These are phyloP conservation scores for Alloscopus bannaensis DNA, from an alignment of 2,888 invertebrate species.

Conservation along the genomic window DNA sequence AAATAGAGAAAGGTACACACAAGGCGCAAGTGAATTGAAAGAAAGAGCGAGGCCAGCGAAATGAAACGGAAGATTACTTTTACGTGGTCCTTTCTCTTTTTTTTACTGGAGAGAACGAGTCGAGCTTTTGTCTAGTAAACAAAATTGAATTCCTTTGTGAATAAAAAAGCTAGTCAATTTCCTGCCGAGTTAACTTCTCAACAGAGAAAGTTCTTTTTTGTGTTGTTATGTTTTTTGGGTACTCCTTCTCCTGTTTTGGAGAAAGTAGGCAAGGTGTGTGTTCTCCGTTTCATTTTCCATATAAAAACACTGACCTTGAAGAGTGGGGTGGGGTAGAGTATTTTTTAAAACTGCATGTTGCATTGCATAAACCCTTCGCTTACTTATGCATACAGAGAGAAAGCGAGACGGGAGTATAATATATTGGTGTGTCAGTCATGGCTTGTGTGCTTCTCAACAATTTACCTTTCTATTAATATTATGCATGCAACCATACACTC, in stretches of 20 bases:
- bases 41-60: slow-evolving; percentile 35
- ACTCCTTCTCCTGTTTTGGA: not conserved
- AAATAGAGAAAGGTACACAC: not conserved
- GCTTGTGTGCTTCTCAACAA: not conserved
- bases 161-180: slow-evolving; percentile 45
- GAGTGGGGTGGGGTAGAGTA: slow-evolving; percentile 17
- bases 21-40: not conserved
- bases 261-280: not conserved
- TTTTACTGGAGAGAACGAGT: not conserved
- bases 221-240: not conserved
- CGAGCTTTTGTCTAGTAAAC: slow-evolving; percentile 24
- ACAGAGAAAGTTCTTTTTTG: slow-evolving; percentile 12
- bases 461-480: not conserved
- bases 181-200: slow-evolving; percentile 42
- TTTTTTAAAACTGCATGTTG: slow-evolving; percentile 52
- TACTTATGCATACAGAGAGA: too few species aligned
- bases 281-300: not conserved
- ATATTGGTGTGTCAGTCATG: slow-evolving; percentile 33
- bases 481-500: not conserved
- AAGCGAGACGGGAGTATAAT: slow-evolving; percentile 22
- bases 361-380: slow-evolving; percentile 40
- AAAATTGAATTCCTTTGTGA: slow-evolving; percentile 51
- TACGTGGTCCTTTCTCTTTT: slow-evolving; percentile 4
- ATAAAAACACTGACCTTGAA: slow-evolving; percentile 40
- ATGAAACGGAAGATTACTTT: slow-evolving; percentile 53